Evolutionary conservation across 2,113 vertebrate genomes (phyloP).

Genomic region (Diphyllodes magnificus): DNA sequence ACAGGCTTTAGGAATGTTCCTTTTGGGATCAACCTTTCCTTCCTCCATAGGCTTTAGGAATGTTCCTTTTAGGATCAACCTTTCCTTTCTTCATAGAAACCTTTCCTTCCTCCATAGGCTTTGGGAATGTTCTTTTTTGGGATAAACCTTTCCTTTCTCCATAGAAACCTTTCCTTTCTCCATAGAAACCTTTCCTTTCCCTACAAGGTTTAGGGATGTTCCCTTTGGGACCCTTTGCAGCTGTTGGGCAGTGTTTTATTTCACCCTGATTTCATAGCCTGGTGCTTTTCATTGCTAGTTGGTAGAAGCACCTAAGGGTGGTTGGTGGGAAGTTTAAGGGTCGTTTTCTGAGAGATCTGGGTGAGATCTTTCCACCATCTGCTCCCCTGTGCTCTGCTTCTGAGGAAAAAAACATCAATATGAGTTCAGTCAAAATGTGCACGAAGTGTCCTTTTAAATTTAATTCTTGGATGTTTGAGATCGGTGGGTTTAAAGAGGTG

Average conservation of each 20-base stretch:
- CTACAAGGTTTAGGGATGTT: background rate
- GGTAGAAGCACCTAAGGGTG: background rate
- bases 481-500: background rate
- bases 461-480: background rate
- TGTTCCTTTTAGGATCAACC: no score
- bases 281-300: fast-evolving
- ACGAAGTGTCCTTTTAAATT: background rate
- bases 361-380: background rate
- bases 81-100: background rate
- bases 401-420: background rate
- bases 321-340: background rate
- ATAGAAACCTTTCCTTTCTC: background rate
- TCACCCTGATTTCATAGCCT: fast-evolving
- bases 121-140: no score
- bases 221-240: background rate
- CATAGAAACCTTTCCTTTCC: background rate
- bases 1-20: no score
- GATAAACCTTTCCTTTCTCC: background rate
- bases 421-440: background rate
- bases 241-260: background rate
- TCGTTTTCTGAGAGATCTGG: background rate
- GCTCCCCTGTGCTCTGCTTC: background rate
- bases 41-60: background rate
- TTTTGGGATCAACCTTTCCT: no score
- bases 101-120: background rate